Evolutionary conservation across 53 echinoderm and acorn worm genomes (phyloP), one percentile per base, ranked within the genome.

Genomic region (Astropecten irregularis): DNA sequence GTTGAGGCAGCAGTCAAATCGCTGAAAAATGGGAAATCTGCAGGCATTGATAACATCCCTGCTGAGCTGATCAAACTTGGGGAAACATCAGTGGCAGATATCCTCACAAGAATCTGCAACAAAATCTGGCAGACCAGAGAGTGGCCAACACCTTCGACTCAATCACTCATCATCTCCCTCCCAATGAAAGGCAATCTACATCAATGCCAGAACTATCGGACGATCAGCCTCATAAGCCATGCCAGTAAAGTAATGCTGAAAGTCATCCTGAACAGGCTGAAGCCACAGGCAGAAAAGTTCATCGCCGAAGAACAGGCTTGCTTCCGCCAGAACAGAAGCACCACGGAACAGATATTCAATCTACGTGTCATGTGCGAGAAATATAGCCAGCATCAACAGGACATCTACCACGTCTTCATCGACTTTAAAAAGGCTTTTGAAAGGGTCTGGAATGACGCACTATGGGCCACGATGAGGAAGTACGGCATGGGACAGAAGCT

Each of bases 141-240:
- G 9, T 81, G 87, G 83, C 82, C 82, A 1, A 49, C 49, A 49
- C 29, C 34, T 15, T 83, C 72, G 83, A 88, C 82, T 10, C 69
- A 88, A 51, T 88, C 88, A 30, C 59, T 82, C 2, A 30, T 88
- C 32, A 71, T 82, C 59, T 69, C 83, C 16, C 83, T 88, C 16
- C 87, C 88, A 9, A 88, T 83, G 19, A 88, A 88, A 83, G 83
- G 83, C 35, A 88, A 83, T 31, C n/a, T n/a, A n/a, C n/a, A n/a
- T n/a, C n/a, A n/a, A n/a, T n/a, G n/a, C n/a, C 28, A 73, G 9
- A 84, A 88, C 49, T 84, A 84, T 33, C 37, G 76, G 21, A 84
- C 89, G 9, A 83, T 84, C 37, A 84, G 89, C 49, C 60, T 82
- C 10, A 90, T 69, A 47, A 38, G 68, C 77, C 89, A 89, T 44